Conservation (phyloP, 2,113 vertebrate genomes). For the Arizona elegans region DNA sequence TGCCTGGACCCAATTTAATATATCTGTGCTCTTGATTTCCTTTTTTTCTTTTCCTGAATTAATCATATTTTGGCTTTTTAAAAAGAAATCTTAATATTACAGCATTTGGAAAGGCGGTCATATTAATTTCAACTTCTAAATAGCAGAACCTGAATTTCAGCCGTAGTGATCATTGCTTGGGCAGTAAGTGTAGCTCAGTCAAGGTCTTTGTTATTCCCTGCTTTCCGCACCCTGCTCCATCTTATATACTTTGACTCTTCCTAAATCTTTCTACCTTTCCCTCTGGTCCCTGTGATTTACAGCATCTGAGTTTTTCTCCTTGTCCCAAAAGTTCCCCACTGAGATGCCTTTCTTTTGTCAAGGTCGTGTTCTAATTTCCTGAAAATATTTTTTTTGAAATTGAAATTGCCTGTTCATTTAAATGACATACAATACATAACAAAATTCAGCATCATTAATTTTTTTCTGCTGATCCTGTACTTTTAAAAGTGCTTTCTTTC, state of each 20-base stretch:
- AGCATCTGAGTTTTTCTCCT: background rate
- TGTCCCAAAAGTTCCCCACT: background rate
- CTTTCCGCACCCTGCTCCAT: background rate
- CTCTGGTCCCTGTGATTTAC: fast-evolving
- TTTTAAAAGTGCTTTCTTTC: background rate
- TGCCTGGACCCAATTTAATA: background rate
- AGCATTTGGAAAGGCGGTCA: background rate
- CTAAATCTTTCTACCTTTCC: background rate
- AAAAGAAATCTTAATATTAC: background rate
- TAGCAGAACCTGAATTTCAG: background rate
- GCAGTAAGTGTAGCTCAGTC: background rate
- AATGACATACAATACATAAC: background rate
- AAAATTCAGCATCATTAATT: background rate
- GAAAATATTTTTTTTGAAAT: background rate
- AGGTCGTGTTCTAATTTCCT: background rate
- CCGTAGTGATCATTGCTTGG: background rate
- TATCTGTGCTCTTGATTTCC: background rate
- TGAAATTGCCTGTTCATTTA: background rate
- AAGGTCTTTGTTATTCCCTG: background rate
- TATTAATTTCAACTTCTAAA: background rate
- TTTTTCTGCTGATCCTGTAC: conserved; percentile 16
- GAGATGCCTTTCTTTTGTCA: background rate
- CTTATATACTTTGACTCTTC: background rate
- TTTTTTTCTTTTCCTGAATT: background rate
- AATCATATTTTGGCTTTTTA: background rate